Evolutionary conservation across 2,888 invertebrate genomes (phyloP).

Genomic region (Operophtera brumata): DNA sequence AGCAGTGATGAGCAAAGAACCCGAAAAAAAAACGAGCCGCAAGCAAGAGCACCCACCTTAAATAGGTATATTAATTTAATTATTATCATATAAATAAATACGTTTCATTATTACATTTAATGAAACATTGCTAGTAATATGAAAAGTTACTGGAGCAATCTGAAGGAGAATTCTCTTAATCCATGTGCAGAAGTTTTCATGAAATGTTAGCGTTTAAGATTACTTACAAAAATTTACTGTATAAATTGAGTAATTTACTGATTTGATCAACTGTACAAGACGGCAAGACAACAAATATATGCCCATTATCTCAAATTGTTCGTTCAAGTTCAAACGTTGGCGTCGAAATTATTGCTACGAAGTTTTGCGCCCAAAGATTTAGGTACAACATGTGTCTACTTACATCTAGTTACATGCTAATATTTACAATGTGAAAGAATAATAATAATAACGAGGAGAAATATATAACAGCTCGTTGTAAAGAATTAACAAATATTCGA

Average conservation of each 20-base stretch:
- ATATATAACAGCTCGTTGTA: constrained; percentile 60
- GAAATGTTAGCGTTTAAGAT: constrained; percentile 78
- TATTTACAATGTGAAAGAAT: constrained; percentile 71
- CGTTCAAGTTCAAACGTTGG: constrained; percentile 69
- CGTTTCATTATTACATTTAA: constrained; percentile 7
- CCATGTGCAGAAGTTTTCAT: constrained; percentile 35
- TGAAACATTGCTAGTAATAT: constrained; percentile 4
- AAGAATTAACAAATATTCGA: constrained; percentile 77
- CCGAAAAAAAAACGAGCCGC: too few species aligned
- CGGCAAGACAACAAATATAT: constrained; percentile 65
- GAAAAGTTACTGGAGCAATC: constrained; percentile 3
- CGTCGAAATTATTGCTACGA: constrained; percentile 77
- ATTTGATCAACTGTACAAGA: constrained; percentile 53
- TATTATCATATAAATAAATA: constrained; percentile 2
- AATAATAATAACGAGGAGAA: constrained; percentile 61
- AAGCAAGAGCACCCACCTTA: too few species aligned
- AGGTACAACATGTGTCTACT: constrained; percentile 78
- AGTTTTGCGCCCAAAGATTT: constrained; percentile 66
- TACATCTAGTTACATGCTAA: constrained; percentile 66
- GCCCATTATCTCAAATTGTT: constrained; percentile 57
- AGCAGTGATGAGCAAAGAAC: too few species aligned
- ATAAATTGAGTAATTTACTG: constrained; percentile 47
- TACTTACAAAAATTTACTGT: constrained; percentile 61
- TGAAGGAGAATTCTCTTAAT: not conserved
- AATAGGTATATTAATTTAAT: too few species aligned